phyloP scores from a whole-genome alignment of 2,797 vertebrate species.

The Aeoliscus strigatus region DNA sequence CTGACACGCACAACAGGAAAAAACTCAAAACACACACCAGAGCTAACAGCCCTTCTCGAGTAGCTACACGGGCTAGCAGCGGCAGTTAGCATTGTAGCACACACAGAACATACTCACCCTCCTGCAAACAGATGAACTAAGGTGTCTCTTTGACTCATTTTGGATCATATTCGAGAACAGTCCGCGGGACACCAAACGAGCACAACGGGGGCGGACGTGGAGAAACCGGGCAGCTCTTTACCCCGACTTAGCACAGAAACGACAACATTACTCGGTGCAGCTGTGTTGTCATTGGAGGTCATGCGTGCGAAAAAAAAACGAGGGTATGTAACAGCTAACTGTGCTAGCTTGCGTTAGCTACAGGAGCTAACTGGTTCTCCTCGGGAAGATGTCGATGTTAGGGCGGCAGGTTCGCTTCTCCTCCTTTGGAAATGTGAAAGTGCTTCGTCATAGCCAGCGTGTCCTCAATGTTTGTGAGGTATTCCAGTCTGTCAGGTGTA shows the following conservation, averaged over 20 bases:
- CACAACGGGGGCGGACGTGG: slow-evolving; percentile 6
- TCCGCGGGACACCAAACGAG: slow-evolving; percentile 52
- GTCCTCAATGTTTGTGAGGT: slow-evolving; percentile 3
- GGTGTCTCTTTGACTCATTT: slow-evolving; percentile 96
- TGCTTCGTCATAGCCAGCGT: slow-evolving; percentile 1
- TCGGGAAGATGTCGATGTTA: slow-evolving; percentile 20
- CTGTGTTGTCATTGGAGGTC: slow-evolving; percentile 65
- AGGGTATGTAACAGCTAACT: slow-evolving; percentile 48
- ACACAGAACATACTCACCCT: slow-evolving; percentile 79
- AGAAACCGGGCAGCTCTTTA: slow-evolving; percentile 2
- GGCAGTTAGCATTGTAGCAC: slow-evolving; percentile 9
- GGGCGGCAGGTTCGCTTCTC: slow-evolving; percentile 2
- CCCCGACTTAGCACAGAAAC: slow-evolving; percentile 17
- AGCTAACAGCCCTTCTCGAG: neutral
- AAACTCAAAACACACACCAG: too few species aligned
- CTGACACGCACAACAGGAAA: too few species aligned
- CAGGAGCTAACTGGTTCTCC: slow-evolving; percentile 31
- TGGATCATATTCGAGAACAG: slow-evolving; percentile 84
- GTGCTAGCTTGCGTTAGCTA: slow-evolving; percentile 49
- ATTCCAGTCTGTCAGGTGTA: slow-evolving; percentile 7
- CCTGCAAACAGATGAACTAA: slow-evolving; percentile 97
- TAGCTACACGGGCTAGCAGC: slow-evolving; percentile 3
- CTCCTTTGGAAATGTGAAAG: slow-evolving; percentile 1
- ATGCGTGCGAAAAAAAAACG: slow-evolving; percentile 42
- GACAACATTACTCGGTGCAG: slow-evolving; percentile 5